Evolutionary conservation across 2,113 vertebrate species (phyloP), one percentile per base, ranked within the genome.

Genomic region (Hemibagrus wyckioides): DNA sequence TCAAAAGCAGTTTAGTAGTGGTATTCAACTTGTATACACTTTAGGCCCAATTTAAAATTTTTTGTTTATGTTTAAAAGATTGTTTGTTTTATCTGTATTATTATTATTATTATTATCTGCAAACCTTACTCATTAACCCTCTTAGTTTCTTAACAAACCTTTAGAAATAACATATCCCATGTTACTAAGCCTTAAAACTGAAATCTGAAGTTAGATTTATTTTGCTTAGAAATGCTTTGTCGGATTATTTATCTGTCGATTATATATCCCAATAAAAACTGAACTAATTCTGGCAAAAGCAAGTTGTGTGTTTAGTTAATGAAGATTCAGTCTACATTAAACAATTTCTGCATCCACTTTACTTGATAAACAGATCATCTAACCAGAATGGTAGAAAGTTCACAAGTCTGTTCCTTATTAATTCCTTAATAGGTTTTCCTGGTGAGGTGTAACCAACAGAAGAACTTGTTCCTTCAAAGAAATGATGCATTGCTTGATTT

Each of bases 401-500:
- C 11, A 3, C 25, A 61, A 11, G 25, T 57, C 59, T 52, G 50
- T 52, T 13, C n/a, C 25, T 0, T n/a, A n/a, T 4, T n/a, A 6
- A 63, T 63, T 21, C 21, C 56, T 59, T 59, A 23, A 30, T n/a
- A n/a, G n/a, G n/a, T 63, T 63, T 4, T 63, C 25, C 25, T n/a
- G 61, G 28, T 17, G 17, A 19, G 25, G 15, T 67, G 33, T 17
- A 33, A 14, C 63, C 3, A n/a, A 33, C 30, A 67, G 5, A 67
- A 33, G 30, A 67, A 33, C 30, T 17, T 71, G 69, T 97, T 97
- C 90, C 95, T 96, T 15, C 95, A 94, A 90, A 92, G 96, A 87
- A 95, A 90, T 0, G 95, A 96, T 4, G 95, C 95, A 56, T 93
- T 91, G 30, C 95, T 95, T 0, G 96, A 97, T 87, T 97, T 97